phyloP scores from a whole-genome alignment of 2,113 vertebrate genomes.

The Sitta europaea region DNA sequence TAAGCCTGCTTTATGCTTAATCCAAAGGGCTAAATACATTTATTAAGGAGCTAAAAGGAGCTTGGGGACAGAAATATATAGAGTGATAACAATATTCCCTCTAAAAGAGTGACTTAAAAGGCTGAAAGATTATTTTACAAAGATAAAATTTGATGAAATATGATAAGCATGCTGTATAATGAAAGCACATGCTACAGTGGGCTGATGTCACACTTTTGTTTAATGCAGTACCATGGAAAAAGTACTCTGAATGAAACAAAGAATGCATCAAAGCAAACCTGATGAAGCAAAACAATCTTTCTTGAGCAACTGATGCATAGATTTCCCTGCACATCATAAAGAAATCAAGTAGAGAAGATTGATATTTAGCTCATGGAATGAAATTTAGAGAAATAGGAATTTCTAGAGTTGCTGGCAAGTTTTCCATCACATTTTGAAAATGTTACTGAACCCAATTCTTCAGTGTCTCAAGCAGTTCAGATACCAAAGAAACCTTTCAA shows the following conservation, averaged over 20 bases:
- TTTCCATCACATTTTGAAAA: not conserved
- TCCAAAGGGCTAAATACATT: not conserved
- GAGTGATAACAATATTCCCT: not conserved
- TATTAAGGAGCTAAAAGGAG: not conserved
- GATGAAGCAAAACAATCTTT: not conserved
- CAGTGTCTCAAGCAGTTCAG: not conserved
- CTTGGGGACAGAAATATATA: not conserved
- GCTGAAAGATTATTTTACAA: not conserved
- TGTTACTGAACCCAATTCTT: not conserved
- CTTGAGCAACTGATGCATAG: not conserved
- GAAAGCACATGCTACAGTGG: not conserved
- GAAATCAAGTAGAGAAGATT: not conserved
- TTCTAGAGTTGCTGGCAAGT: not conserved
- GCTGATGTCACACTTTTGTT: not conserved
- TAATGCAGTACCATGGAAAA: not conserved
- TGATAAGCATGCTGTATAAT: not conserved
- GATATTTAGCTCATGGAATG: not conserved
- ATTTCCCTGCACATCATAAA: not conserved
- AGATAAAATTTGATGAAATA: not conserved
- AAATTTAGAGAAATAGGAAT: not conserved
- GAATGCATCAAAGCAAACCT: not conserved
- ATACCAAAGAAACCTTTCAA: not conserved
- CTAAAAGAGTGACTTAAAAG: not conserved
- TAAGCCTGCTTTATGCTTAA: constrained; percentile 11
- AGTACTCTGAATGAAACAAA: not conserved